Conservation (phyloP, 2,113 vertebrate genomes). For the Dendrocopos noguchii region DNA sequence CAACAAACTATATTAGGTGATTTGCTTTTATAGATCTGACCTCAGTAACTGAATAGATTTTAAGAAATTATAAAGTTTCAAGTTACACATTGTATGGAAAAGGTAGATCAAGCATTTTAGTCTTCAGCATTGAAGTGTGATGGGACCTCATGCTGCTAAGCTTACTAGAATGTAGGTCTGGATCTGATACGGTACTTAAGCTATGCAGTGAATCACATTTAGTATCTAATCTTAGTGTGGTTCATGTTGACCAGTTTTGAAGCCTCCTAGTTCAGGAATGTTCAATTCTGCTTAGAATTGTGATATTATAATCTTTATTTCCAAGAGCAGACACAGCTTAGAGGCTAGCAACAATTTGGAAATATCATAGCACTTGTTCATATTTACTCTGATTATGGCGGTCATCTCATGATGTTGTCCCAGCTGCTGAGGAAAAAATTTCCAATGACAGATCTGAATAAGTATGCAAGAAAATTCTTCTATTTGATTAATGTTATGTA, state of each 20-base stretch:
- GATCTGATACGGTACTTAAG: neutral
- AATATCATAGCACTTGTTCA: neutral
- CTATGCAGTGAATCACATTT: neutral
- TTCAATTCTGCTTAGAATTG: neutral
- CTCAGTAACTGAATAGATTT: neutral
- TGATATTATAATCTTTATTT: neutral
- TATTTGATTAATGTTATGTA: neutral
- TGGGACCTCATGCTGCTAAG: neutral
- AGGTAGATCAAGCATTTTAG: neutral
- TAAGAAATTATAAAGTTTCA: neutral
- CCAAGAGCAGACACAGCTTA: neutral
- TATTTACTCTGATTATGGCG: neutral
- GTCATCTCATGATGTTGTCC: neutral
- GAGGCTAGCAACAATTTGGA: neutral
- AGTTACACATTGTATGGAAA: neutral
- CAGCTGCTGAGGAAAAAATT: neutral
- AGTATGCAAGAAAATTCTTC: neutral
- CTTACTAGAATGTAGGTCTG: neutral
- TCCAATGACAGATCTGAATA: neutral
- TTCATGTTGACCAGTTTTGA: conserved; percentile 1
- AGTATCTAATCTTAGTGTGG: neutral
- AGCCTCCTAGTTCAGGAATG: neutral
- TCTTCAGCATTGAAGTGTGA: neutral
- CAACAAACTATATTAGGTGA: neutral
- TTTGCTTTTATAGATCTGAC: neutral